A percentile compares a stretch with the other conserved stretches of the same genome.
Evolutionary conservation across 2,113 vertebrate genomes (phyloP).

Genomic region (Origma solitaria): DNA sequence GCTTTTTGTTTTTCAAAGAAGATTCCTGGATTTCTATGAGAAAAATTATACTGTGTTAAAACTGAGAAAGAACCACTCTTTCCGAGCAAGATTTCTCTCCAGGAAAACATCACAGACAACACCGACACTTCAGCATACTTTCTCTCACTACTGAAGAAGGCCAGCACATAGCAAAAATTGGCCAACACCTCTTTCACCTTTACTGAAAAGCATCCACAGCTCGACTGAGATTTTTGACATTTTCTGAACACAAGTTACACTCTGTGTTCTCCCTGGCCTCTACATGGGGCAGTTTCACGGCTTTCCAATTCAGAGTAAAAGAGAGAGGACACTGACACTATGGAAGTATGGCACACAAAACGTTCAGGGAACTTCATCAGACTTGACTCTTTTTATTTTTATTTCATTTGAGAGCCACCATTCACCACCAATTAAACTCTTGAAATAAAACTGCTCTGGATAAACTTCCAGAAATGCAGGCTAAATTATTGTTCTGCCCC

Average conservation of each 20-base stretch:
- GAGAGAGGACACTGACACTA: rapidly evolving
- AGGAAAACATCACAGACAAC: conserved; percentile 28
- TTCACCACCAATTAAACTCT: not conserved
- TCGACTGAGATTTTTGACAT: not conserved
- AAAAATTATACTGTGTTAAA: conserved; percentile 58
- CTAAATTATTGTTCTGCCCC: not conserved
- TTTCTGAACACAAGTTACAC: not conserved
- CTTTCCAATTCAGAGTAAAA: not conserved
- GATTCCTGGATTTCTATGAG: conserved; percentile 44
- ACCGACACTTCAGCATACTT: not conserved
- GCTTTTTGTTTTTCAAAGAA: conserved; percentile 40
- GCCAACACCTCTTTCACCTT: not conserved
- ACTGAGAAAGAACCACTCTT: conserved; percentile 27
- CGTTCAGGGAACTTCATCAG: not conserved
- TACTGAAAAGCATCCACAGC: not conserved
- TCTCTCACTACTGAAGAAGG: not conserved
- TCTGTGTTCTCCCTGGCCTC: not conserved
- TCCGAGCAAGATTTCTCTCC: conserved; percentile 20
- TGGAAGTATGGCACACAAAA: not conserved
- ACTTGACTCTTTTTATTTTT: not conserved
- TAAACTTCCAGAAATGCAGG: not conserved
- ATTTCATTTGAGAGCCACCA: not conserved
- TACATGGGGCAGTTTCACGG: rapidly evolving
- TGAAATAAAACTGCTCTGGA: not conserved
- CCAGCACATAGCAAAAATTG: not conserved